A percentile compares a stretch with the other conserved stretches of the same genome.
These are phyloP conservation scores for Machimus rusticus DNA, from an alignment of 2,888 invertebrate genomes.

Conservation along the genomic window DNA sequence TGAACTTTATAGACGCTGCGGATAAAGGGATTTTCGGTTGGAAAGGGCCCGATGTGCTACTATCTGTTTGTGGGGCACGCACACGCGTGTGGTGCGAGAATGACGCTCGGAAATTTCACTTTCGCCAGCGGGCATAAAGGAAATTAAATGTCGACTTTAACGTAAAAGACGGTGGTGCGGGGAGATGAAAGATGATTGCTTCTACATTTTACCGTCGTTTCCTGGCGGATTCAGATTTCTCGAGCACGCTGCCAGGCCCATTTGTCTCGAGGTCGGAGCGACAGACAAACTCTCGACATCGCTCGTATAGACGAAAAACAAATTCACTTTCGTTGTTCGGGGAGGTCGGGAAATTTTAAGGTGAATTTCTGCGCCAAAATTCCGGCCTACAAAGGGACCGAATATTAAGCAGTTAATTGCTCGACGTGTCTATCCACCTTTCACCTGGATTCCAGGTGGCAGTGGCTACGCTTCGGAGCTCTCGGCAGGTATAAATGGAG, in stretches of 20 bases:
- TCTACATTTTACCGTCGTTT: background rate
- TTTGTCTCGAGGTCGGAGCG: background rate
- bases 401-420: background rate
- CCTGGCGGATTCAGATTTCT: background rate
- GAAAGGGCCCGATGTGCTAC: background rate
- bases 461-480: background rate
- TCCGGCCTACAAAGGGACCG: background rate
- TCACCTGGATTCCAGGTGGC: background rate
- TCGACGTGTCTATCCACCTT: background rate
- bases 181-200: background rate
- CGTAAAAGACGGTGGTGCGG: background rate
- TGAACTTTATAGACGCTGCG: background rate
- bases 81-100: background rate
- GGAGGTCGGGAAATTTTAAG: background rate
- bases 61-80: background rate
- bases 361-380: background rate
- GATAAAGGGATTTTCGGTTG: background rate
- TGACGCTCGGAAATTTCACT: background rate
- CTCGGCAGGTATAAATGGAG: background rate
- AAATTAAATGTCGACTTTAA: constrained; percentile 24
- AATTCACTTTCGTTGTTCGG: background rate
- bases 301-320: background rate
- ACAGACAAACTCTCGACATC: background rate
- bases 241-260: background rate
- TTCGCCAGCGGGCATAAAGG: background rate